Evolutionary conservation across 23 tunicate genomes (phyloP), one percentile per base, ranked within the genome.

Genomic region (Halocynthia aurantium): DNA sequence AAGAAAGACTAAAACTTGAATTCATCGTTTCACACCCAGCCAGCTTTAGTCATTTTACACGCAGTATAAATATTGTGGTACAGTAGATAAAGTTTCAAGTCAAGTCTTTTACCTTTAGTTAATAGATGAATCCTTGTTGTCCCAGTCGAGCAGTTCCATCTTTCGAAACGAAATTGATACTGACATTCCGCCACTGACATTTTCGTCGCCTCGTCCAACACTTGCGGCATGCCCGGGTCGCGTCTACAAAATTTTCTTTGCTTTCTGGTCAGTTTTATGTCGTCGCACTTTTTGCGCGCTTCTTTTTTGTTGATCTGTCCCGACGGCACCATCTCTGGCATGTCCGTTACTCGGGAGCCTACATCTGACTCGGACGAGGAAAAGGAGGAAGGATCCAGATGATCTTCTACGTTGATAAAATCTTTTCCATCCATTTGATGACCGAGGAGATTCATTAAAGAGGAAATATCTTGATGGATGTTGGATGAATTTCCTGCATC

Each of bases 221-320:
- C 87, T 61, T 89, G 96, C 13, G 96, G 96, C 80, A 89, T 60
- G 6, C 96, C 96, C 52, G 96, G 83, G 77, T 89, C 96, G 70
- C 82, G 60, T 61, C 67, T 75, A 69, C 96, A 89, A 62, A 84
- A 75, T 52, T 67, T 80, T 69, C 84, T 62, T 81, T 89, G 96
- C 55, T 81, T 84, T 53, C 54, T 69, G 8, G 85, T 89, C 11
- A 89, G 58, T 50, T 55, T 75, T 49, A 89, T 80, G 51, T 50
- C 86, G 70, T 84, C 82, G 70, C 96, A 89, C 74, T 80, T 69
- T 62, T 80, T 89, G 50, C 83, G 64, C 13, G 96, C 88, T 53
- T 50, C 77, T 61, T 50, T 66, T 40, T 77, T 75, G 79, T 89
- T 62, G 8, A 89, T 89, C 54, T 89, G 70, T 54, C 70, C 77